Conservation (phyloP, 2,797 vertebrate species). For the Lemur catta region DNA sequence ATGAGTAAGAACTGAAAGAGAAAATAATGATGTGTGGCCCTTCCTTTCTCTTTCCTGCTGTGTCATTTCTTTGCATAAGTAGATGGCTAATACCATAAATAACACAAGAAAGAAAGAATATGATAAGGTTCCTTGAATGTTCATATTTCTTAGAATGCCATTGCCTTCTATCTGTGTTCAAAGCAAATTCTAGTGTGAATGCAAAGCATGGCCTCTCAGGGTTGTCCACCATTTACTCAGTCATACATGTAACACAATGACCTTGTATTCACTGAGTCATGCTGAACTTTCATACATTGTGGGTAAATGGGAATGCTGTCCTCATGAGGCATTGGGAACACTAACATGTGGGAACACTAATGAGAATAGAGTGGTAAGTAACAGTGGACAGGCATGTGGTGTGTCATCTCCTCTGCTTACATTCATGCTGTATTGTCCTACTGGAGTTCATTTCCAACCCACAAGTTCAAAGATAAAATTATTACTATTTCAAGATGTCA, state of each 20-base stretch:
- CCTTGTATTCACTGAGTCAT: background rate
- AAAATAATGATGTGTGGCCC: background rate
- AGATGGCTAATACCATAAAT: background rate
- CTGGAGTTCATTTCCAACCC: background rate
- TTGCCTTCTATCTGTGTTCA: background rate
- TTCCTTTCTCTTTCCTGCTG: background rate
- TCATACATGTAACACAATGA: background rate
- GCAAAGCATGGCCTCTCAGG: background rate
- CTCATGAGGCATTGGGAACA: background rate
- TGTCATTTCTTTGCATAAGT: background rate
- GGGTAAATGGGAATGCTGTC: background rate
- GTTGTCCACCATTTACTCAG: background rate
- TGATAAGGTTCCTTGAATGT: background rate
- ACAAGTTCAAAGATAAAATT: background rate
- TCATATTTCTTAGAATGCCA: background rate
- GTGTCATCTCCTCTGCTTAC: background rate
- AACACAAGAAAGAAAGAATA: background rate
- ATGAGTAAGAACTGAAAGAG: background rate
- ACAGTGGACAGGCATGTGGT: fast-evolving
- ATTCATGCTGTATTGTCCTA: background rate
- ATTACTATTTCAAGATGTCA: too few species aligned
- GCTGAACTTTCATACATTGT: background rate
- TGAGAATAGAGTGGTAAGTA: background rate
- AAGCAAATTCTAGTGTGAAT: background rate
- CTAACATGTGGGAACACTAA: background rate